Conservation (phyloP, 2,797 vertebrate genomes). For the Danio jaintianensis region DNA sequence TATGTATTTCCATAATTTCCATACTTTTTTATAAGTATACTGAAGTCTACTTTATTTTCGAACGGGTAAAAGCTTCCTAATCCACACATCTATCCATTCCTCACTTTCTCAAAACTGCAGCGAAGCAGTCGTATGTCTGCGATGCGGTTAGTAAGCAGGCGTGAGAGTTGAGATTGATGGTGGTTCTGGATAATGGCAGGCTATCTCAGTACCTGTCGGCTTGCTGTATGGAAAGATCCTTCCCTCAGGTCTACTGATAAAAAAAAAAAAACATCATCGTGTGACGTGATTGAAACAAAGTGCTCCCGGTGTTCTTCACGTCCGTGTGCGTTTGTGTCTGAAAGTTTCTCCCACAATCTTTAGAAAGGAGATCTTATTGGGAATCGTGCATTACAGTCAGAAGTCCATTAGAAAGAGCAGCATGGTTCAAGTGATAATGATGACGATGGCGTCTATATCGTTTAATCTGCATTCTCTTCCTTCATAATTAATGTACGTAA, state of each 20-base stretch:
- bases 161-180: constrained; percentile 71
- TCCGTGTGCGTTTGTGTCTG: constrained; percentile 50
- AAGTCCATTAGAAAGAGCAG: constrained; percentile 65
- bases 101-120: constrained; percentile 64
- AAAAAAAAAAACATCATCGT: constrained; percentile 73
- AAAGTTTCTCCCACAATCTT: constrained; percentile 26
- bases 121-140: constrained; percentile 17
- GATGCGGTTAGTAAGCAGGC: constrained; percentile 62
- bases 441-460: constrained; percentile 73
- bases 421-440: constrained; percentile 74
- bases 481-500: constrained; percentile 82
- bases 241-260: constrained; percentile 73
- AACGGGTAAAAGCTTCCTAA: not conserved
- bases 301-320: constrained; percentile 16
- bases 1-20: too few relatives aligned
- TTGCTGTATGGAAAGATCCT: constrained; percentile 72
- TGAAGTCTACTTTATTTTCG: not conserved
- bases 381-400: constrained; percentile 35
- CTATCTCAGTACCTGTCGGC: constrained; percentile 71
- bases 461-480: constrained; percentile 73
- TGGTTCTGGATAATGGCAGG: constrained; percentile 72
- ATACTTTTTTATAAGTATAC: not conserved
- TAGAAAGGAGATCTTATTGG: constrained; percentile 32
- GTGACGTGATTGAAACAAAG: constrained; percentile 68
- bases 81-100: not conserved